These are phyloP conservation scores for Bombus sylvicola DNA, from an alignment of 1,140 invertebrate genomes.

Conservation along the genomic window DNA sequence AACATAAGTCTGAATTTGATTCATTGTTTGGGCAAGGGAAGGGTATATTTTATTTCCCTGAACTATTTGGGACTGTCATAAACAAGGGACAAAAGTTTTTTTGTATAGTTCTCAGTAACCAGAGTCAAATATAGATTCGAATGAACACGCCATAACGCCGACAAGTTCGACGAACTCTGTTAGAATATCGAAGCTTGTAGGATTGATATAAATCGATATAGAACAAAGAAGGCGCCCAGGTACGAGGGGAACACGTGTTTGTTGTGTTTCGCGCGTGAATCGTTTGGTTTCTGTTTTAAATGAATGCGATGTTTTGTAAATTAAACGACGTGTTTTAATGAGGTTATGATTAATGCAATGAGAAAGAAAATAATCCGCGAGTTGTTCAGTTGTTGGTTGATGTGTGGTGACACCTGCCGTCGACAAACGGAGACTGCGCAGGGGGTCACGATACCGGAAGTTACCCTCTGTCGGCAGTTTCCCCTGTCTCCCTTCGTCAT, in stretches of 20 bases:
- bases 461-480: constrained; percentile 74
- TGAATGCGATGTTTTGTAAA: constrained; percentile 5
- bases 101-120: not conserved
- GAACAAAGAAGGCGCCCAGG: constrained; percentile 33
- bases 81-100: not conserved
- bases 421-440: constrained; percentile 71
- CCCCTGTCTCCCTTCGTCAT: constrained; percentile 63
- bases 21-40: not conserved
- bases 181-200: not conserved
- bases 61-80: not conserved
- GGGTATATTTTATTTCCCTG: not conserved
- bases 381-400: constrained; percentile 78
- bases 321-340: constrained; percentile 5
- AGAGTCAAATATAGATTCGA: not conserved
- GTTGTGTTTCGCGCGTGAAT: constrained; percentile 41
- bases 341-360: not conserved
- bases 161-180: not conserved
- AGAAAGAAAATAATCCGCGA: constrained; percentile 30
- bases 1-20: not conserved
- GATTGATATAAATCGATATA: not conserved
- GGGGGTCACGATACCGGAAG: constrained; percentile 70
- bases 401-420: constrained; percentile 78
- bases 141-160: not conserved
- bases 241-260: constrained; percentile 40
- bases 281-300: constrained; percentile 27